Base-by-base conservation (phyloP, 2,888 invertebrate species). In the Dioctria rufipes region DNA sequence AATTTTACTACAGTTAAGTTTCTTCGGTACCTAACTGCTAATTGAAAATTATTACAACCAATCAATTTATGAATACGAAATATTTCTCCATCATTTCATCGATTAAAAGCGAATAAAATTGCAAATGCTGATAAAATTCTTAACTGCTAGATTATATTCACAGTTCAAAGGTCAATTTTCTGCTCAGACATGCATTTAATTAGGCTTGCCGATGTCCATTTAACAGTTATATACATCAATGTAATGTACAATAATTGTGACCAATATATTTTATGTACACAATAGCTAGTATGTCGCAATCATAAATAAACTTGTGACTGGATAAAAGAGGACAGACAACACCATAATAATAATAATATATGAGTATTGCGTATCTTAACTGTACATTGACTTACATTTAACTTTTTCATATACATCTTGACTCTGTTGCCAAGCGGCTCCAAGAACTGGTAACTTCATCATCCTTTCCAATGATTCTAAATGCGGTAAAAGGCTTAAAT, bases 331-430 rank as follows among this genome's bases (percentile, higher is more conserved):
- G 25, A 25, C 25, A 25, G 25, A 25, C 25, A 25, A 25, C 25
- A 25, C 25, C 25, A 25, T 25, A 25, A 25, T 25, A 25, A 25
- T 25, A 25, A 25, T 25, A 25, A 25, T 25, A 25, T 25, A 25
- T 25, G 25, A 25, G 25, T 25, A 25, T 25, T 25, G 25, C 25
- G 25, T 25, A 25, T 25, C 39, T 73, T 54, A 54, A 25, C 58
- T 73, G 73, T 58, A 73, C 61, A 73, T 77, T 63, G 46, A 82
- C 87, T 87, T 87, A 92, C 92, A 89, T 91, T 92, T 90, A 63
- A 92, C 91, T 90, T 91, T 91, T 85, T 89, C 91, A 84, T 92
- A 92, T 83, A 92, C 88, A 85, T 88, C 90, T 83, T 91, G 91
- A 75, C 91, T 90, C 80, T 91, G 91, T 86, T 91, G 90, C 86